Percentiles rank a stretch among this genome's conserved stretches.
These are phyloP conservation scores for Delia radicum DNA, from an alignment of 1,140 invertebrate species.

Conservation along the genomic window DNA sequence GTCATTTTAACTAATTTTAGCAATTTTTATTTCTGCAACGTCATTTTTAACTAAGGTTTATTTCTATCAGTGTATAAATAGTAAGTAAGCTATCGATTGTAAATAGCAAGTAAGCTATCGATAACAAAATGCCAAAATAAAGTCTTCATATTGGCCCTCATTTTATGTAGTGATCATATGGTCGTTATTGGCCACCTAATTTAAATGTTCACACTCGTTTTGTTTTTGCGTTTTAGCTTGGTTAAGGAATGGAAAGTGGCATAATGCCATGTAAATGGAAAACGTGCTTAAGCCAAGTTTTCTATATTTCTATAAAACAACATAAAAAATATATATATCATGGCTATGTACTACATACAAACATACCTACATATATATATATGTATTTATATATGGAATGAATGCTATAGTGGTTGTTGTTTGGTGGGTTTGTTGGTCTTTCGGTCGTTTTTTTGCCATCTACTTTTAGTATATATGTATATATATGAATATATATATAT, in stretches of 20 bases:
- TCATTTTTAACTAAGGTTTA: too few species aligned
- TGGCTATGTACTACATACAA: background rate
- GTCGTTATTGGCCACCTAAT: too few species aligned
- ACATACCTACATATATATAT: background rate
- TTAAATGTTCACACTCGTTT: background rate
- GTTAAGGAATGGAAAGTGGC: conserved; percentile 12
- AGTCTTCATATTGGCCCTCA: too few species aligned
- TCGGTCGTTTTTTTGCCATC: conserved; percentile 9
- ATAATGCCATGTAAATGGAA: conserved; percentile 10
- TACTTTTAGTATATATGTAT: too few species aligned
- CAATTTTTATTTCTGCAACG: too few species aligned
- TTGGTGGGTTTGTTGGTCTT: conserved; percentile 23
- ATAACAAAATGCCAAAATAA: too few species aligned
- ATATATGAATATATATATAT: too few species aligned
- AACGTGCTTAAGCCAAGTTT: conserved; percentile 22
- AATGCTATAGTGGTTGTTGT: background rate
- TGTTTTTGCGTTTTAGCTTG: background rate
- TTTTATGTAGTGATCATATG: too few species aligned
- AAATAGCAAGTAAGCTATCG: too few species aligned
- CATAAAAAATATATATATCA: background rate
- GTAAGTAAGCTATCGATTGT: too few species aligned
- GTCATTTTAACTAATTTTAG: too few species aligned
- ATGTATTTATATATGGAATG: background rate
- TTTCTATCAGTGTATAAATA: too few species aligned
- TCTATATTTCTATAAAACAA: background rate